Evolutionary conservation across 2,888 invertebrate genomes (phyloP).

Genomic region (Electrophaes corylata): DNA sequence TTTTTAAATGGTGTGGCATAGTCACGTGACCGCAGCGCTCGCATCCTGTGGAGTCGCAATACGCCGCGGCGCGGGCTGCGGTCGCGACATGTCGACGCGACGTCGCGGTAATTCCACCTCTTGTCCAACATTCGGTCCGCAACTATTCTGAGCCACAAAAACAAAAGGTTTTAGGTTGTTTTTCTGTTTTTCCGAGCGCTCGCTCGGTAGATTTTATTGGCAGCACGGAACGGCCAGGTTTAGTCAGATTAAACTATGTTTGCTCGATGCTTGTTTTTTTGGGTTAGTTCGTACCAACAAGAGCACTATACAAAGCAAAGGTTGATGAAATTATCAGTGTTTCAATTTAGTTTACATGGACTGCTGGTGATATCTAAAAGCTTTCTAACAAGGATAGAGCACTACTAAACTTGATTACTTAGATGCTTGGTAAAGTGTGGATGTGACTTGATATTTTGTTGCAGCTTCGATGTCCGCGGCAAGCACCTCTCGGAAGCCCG

Average conservation of each 20-base stretch:
- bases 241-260: constrained; percentile 42
- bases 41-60: background rate
- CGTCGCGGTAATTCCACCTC: constrained; percentile 38
- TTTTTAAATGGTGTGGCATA: background rate
- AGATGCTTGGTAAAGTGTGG: too few species aligned
- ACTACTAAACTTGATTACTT: too few species aligned
- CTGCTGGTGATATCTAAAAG: background rate
- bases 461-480: constrained; percentile 94
- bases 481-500: constrained; percentile 91
- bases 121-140: constrained; percentile 32
- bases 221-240: constrained; percentile 29
- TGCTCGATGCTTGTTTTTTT: constrained; percentile 33
- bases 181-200: constrained; percentile 34
- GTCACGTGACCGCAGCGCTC: background rate
- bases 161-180: constrained; percentile 29
- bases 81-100: constrained; percentile 35
- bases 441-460: constrained; percentile 57
- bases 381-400: background rate
- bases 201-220: constrained; percentile 37
- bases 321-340: constrained; percentile 28
- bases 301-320: constrained; percentile 30
- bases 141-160: constrained; percentile 34
- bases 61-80: constrained; percentile 42
- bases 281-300: constrained; percentile 28
- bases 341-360: constrained; percentile 27